Evolutionary conservation across 2,797 vertebrate genomes (phyloP).

Genomic region (Pipistrellus pipistrellus): DNA sequence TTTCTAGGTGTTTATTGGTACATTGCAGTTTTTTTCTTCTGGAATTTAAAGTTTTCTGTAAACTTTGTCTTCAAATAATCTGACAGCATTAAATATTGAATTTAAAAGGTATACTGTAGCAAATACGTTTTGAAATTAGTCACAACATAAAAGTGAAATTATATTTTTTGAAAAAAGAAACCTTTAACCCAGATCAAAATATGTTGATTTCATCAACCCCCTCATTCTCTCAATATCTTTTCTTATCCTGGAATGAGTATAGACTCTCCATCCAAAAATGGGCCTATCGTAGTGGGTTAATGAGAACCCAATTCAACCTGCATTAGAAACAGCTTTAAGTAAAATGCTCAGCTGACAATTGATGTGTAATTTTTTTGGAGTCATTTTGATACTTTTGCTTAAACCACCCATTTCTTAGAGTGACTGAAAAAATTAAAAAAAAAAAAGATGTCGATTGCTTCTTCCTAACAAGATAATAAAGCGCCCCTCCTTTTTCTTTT

Average conservation of each 20-base stretch:
- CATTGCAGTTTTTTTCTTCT: constrained; percentile 71
- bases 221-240: not conserved
- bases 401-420: constrained; percentile 70
- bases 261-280: not conserved
- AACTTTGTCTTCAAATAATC: constrained; percentile 79
- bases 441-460: constrained; percentile 67
- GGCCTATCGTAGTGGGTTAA: not conserved
- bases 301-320: not conserved
- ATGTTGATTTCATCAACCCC: not conserved
- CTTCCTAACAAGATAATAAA: constrained; percentile 78
- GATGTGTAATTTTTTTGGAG: constrained; percentile 60
- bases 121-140: constrained; percentile 74
- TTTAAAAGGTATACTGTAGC: constrained; percentile 75
- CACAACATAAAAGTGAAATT: constrained; percentile 41
- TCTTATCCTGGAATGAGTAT: not conserved
- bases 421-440: constrained; percentile 53
- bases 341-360: constrained; percentile 59
- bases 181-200: not conserved
- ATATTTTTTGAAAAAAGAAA: constrained; percentile 35
- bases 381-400: constrained; percentile 78
- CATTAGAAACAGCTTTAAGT: constrained; percentile 59
- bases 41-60: constrained; percentile 86
- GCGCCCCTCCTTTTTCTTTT: accelerated
- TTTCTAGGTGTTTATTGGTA: constrained; percentile 77
- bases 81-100: constrained; percentile 72